phyloP scores from a whole-genome alignment of 2,888 invertebrate genomes.

The Melieria crassipennis region DNA sequence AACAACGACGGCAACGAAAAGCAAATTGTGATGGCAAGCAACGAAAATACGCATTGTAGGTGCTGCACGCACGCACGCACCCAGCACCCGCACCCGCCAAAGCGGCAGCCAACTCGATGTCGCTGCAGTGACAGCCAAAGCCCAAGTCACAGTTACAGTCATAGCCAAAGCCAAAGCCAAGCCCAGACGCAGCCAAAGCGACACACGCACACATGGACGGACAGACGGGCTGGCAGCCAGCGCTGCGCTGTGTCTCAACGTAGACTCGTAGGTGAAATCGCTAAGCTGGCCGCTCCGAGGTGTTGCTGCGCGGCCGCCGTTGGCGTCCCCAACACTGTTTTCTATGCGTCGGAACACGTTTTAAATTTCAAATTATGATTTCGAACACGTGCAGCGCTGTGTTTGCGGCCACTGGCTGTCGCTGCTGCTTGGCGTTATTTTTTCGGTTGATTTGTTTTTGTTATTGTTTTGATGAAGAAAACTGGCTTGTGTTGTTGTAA shows the following conservation, averaged over 20 bases:
- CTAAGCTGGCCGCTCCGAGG: too few species aligned
- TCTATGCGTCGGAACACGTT: slow-evolving; percentile 26
- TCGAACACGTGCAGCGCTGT: slow-evolving; percentile 29
- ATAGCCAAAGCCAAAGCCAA: background rate
- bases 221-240: too few species aligned
- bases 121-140: slow-evolving; percentile 15
- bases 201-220: background rate
- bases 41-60: too few species aligned
- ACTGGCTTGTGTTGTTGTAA: background rate
- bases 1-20: background rate
- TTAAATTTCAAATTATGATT: slow-evolving; percentile 33
- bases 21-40: background rate
- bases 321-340: slow-evolving; percentile 1
- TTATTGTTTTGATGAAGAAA: background rate
- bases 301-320: background rate
- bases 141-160: slow-evolving; percentile 11
- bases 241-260: too few species aligned
- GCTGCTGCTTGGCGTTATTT: background rate
- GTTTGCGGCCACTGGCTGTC: background rate
- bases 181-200: slow-evolving; percentile 7
- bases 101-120: slow-evolving; percentile 18
- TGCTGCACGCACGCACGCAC: background rate
- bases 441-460: background rate
- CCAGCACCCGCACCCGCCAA: background rate
- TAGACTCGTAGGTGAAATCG: too few species aligned